phyloP scores from a whole-genome alignment of 1,140 invertebrate genomes.

The Lucilia cuprina region DNA sequence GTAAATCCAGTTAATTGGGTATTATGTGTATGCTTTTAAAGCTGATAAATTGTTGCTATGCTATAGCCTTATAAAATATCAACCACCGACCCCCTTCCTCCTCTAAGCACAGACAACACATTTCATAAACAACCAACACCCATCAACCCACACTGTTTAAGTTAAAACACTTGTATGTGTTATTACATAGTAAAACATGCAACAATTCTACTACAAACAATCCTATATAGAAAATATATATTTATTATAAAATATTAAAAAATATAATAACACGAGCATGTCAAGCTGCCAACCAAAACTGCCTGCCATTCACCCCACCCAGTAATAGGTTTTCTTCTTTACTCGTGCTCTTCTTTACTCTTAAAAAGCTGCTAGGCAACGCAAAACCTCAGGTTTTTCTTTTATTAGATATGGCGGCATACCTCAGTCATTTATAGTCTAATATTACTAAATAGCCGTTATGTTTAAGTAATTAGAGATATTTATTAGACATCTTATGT shows the following conservation, averaged over 20 bases:
- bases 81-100: too few species aligned
- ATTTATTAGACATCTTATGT: too few species aligned
- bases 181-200: background rate
- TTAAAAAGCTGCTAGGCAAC: background rate
- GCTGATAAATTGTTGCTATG: background rate
- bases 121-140: background rate
- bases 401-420: too few species aligned
- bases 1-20: constrained; percentile 1
- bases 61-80: background rate
- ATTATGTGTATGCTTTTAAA: background rate
- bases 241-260: background rate
- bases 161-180: background rate
- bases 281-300: background rate
- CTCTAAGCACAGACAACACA: too few species aligned
- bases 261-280: background rate
- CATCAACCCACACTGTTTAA: background rate
- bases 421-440: too few species aligned
- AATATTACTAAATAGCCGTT: too few species aligned
- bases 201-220: background rate
- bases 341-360: background rate
- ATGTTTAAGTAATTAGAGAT: too few species aligned
- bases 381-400: background rate
- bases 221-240: too few species aligned
- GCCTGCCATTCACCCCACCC: background rate
- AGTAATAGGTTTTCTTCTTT: background rate